A percentile compares a stretch with the other conserved stretches of the same genome.
These are phyloP conservation scores for Anadara kagoshimensis DNA, from an alignment of 1,140 invertebrate genomes.

Conservation along the genomic window DNA sequence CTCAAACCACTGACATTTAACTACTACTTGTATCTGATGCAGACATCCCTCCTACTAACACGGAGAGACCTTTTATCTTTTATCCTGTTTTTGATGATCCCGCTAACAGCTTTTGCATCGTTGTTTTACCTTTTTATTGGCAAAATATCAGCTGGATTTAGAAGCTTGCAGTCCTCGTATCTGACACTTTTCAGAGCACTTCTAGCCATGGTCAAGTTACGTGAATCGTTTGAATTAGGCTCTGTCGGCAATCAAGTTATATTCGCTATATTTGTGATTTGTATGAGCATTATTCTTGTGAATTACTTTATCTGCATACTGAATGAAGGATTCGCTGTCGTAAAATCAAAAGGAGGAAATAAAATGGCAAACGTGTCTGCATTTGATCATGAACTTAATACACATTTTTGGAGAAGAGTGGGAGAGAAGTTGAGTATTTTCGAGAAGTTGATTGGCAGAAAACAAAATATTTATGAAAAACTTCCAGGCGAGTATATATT, in stretches of 20 bases:
- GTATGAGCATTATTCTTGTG: slow-evolving; percentile 19
- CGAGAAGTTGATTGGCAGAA: too few relatives aligned
- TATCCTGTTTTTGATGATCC: slow-evolving; percentile 9
- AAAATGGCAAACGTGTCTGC: neutral
- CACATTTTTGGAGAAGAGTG: slow-evolving; percentile 24
- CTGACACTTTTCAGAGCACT: slow-evolving; percentile 14
- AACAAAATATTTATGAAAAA: too few relatives aligned
- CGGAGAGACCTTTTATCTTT: slow-evolving; percentile 14
- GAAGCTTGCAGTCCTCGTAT: slow-evolving; percentile 10
- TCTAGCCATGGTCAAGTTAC: slow-evolving; percentile 14
- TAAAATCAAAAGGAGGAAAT: slow-evolving; percentile 7
- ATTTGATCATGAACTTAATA: slow-evolving; percentile 25
- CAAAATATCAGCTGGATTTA: neutral
- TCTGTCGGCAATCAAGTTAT: neutral
- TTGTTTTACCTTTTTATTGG: slow-evolving; percentile 27
- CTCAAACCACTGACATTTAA: slow-evolving; percentile 33
- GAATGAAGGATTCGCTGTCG: slow-evolving; percentile 13
- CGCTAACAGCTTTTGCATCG: slow-evolving; percentile 23
- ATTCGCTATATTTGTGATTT: slow-evolving; percentile 19
- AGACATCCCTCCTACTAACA: slow-evolving; percentile 19
- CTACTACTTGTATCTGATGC: slow-evolving; percentile 41
- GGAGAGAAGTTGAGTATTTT: slow-evolving; percentile 12
- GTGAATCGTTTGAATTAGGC: slow-evolving; percentile 1
- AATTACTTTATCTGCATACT: slow-evolving; percentile 28
- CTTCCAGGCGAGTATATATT: too few relatives aligned